These are phyloP conservation scores for Corythucha ciliata DNA, from an alignment of 2,888 invertebrate species.

Conservation along the genomic window DNA sequence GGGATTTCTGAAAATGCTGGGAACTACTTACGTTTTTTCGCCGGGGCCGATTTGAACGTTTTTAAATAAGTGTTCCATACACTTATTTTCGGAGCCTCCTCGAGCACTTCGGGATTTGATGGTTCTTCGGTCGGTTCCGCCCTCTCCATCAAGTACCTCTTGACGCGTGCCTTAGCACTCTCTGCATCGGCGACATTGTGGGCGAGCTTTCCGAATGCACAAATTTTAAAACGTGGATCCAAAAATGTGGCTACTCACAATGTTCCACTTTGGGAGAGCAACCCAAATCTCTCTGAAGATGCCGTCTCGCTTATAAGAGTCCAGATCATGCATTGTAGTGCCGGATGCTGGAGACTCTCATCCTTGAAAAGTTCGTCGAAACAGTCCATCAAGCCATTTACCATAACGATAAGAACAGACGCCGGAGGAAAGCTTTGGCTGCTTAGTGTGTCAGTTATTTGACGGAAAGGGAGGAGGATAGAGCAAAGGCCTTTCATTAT, in stretches of 20 bases:
- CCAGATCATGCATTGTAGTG: background rate
- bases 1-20: no score
- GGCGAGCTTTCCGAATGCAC: constrained; percentile 26
- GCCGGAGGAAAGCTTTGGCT: constrained; percentile 8
- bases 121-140: no score
- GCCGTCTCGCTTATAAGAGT: background rate
- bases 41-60: no score
- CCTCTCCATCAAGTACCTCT: no score
- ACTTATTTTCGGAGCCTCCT: no score
- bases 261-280: background rate
- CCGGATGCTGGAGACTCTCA: no score
- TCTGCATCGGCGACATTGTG: no score
- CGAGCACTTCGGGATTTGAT: no score
- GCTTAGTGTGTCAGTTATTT: background rate
- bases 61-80: no score
- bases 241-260: background rate
- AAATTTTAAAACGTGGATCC: constrained; percentile 9
- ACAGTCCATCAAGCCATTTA: constrained; percentile 5
- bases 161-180: no score
- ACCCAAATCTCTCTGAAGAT: constrained; percentile 1
- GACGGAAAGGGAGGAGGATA: constrained; percentile 2
- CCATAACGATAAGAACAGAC: constrained; percentile 6
- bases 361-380: background rate
- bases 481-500: background rate
- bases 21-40: no score